Conservation (phyloP, 2,888 invertebrate genomes). For the Campopleginae sp. region DNA sequence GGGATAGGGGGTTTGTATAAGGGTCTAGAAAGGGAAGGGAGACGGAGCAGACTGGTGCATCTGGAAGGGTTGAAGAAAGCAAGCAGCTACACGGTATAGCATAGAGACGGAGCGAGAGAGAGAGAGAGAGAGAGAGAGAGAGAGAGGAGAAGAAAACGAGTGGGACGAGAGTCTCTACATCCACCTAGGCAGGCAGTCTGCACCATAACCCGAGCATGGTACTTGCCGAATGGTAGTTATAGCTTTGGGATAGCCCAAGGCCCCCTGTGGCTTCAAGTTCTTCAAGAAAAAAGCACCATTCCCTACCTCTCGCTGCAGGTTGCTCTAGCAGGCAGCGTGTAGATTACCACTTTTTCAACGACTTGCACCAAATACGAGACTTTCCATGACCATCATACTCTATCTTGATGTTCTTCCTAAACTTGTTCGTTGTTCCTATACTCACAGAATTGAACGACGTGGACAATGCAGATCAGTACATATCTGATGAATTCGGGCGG, state of each 20-base stretch:
- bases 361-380: slow-evolving; percentile 15
- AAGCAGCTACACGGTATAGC: slow-evolving; percentile 49
- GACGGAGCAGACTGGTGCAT: slow-evolving; percentile 66
- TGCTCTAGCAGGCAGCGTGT: not conserved
- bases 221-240: slow-evolving; percentile 75
- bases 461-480: not conserved
- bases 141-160: slow-evolving; percentile 14
- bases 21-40: slow-evolving; percentile 50
- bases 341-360: slow-evolving; percentile 32
- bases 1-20: slow-evolving; percentile 62
- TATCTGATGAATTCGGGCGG: not conserved
- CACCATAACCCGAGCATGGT: slow-evolving; percentile 77
- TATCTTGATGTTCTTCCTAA: not conserved
- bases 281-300: slow-evolving; percentile 19
- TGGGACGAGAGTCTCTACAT: slow-evolving; percentile 65
- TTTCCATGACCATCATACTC: not conserved
- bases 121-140: slow-evolving; percentile 38
- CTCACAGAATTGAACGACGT: not conserved
- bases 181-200: slow-evolving; percentile 72
- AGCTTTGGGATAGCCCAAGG: slow-evolving; percentile 65
- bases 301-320: not conserved
- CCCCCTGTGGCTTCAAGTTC: slow-evolving; percentile 35
- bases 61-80: slow-evolving; percentile 67
- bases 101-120: slow-evolving; percentile 43
- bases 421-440: not conserved